phyloP scores from a whole-genome alignment of 2,888 invertebrate species.

The Spatulosminthurus flaviceps region DNA sequence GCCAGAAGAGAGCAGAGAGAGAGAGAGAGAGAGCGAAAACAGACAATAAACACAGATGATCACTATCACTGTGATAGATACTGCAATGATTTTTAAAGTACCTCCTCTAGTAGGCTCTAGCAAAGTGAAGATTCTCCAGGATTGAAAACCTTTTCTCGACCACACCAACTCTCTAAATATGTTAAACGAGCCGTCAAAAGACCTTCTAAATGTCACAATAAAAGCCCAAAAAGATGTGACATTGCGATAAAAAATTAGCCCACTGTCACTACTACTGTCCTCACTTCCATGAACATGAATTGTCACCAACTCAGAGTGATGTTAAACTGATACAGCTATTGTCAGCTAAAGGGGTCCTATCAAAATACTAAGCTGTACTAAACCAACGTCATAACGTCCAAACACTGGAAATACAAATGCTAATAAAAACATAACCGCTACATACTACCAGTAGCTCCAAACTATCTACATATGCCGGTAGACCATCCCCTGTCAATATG shows the following conservation, averaged over 20 bases:
- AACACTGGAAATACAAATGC: too few relatives aligned
- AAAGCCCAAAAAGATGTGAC: constrained; percentile 25
- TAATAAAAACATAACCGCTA: too few relatives aligned
- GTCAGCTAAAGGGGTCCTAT: too few relatives aligned
- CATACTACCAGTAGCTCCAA: too few relatives aligned
- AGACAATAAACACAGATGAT: not conserved
- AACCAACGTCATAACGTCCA: too few relatives aligned
- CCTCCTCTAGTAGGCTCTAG: constrained; percentile 9
- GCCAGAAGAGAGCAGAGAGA: constrained; percentile 1
- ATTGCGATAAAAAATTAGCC: constrained; percentile 16
- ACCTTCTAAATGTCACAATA: constrained; percentile 37
- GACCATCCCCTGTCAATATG: too few relatives aligned
- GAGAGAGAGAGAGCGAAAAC: constrained; percentile 14
- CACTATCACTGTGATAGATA: constrained; percentile 14
- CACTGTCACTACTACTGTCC: constrained; percentile 25
- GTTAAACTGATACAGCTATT: too few relatives aligned
- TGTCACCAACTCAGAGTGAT: too few relatives aligned
- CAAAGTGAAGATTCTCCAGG: constrained; percentile 14
- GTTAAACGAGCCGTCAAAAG: constrained; percentile 10
- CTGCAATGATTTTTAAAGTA: constrained; percentile 22
- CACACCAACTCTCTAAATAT: not conserved
- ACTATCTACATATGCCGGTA: too few relatives aligned
- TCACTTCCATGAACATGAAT: too few relatives aligned
- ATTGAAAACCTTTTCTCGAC: not conserved
- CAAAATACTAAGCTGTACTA: too few relatives aligned